Percentiles rank a stretch among this genome's conserved stretches.
Evolutionary conservation across 2,113 vertebrate species (phyloP).

Genomic region (Ramphastos sulfuratus): DNA sequence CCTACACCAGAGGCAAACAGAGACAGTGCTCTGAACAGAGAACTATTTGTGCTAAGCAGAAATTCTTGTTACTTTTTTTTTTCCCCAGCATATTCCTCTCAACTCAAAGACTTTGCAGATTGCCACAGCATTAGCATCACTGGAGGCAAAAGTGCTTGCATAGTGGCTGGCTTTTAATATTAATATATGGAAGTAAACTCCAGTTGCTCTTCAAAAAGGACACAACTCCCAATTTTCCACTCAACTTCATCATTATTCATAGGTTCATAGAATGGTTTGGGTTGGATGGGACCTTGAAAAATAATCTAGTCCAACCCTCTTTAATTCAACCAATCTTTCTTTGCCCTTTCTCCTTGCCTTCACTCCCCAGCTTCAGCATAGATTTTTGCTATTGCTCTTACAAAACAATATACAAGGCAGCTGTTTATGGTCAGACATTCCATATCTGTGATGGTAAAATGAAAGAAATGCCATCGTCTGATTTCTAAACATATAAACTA

Average conservation of each 20-base stretch:
- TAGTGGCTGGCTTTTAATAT: not conserved
- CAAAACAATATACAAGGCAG: not conserved
- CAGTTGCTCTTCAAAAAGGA: not conserved
- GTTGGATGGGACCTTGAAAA: not conserved
- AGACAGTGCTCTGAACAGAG: not conserved
- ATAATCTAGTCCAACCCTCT: accelerated
- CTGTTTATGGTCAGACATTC: not conserved
- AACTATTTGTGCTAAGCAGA: not conserved
- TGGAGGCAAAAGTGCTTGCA: not conserved
- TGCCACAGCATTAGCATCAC: not conserved
- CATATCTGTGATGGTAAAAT: accelerated
- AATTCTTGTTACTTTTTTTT: not conserved
- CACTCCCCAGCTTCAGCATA: not conserved
- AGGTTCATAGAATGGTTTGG: not conserved
- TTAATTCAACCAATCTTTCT: not conserved
- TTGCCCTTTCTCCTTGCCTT: not conserved
- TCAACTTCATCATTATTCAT: not conserved
- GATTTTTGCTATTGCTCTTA: not conserved
- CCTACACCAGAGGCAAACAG: not conserved
- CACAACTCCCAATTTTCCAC: not conserved
- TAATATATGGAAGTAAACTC: not conserved
- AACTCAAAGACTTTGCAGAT: not conserved
- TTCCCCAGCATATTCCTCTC: not conserved
- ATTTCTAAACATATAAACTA: not conserved
- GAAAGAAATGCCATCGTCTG: not conserved